Evolutionary conservation across 2,113 vertebrate genomes (phyloP).

Genomic region (Anoplopoma fimbria): DNA sequence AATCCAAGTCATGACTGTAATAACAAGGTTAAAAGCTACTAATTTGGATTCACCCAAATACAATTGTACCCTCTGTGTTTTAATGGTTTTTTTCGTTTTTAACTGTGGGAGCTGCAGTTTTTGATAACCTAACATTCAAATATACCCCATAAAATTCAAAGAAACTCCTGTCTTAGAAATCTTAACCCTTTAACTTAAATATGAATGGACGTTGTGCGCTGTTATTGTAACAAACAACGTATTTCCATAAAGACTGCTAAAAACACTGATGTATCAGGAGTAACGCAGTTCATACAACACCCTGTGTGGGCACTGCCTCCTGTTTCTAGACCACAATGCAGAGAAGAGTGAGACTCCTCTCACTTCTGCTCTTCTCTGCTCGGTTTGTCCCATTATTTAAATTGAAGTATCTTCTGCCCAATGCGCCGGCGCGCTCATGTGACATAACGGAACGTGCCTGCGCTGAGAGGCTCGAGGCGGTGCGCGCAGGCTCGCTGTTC

Average conservation of each 20-base stretch:
- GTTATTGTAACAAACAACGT: neutral
- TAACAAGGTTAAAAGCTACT: neutral
- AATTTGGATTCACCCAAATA: neutral
- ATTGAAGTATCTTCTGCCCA: constrained; percentile 80
- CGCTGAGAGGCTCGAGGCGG: constrained; percentile 75
- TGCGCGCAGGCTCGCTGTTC: constrained; percentile 36
- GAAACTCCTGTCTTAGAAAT: neutral
- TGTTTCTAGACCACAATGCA: neutral
- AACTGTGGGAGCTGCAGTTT: neutral
- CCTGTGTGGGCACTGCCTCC: neutral
- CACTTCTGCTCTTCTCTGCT: neutral
- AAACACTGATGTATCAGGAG: neutral
- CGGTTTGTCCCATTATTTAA: constrained; percentile 70
- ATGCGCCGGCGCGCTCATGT: constrained; percentile 77
- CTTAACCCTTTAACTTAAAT: neutral
- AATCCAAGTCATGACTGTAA: neutral
- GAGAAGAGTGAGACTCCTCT: constrained; percentile 55
- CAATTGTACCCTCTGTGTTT: neutral
- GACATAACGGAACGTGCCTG: constrained; percentile 86
- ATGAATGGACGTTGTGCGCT: neutral
- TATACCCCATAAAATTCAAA: too few relatives aligned
- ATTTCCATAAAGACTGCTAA: neutral
- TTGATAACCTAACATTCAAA: neutral
- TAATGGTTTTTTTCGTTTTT: neutral
- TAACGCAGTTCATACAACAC: neutral